phyloP scores from a whole-genome alignment of 2,113 vertebrate species.

The Gallinago undulata region DNA sequence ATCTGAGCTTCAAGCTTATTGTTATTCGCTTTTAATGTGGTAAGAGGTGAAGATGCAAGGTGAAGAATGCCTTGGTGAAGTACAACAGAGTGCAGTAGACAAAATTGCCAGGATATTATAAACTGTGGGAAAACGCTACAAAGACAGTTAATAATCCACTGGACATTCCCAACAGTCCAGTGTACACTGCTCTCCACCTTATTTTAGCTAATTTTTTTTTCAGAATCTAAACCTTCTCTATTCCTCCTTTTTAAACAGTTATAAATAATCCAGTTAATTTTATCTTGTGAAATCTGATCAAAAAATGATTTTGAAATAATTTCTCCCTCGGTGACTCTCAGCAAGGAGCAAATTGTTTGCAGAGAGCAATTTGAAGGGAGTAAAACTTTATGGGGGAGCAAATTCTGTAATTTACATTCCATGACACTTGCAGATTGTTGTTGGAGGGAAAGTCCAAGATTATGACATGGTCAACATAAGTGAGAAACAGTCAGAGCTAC shows the following conservation, averaged over 20 bases:
- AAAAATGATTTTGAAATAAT: background rate
- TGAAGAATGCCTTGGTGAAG: background rate
- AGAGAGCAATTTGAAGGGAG: background rate
- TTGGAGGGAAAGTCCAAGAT: background rate
- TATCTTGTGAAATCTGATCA: background rate
- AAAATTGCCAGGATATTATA: background rate
- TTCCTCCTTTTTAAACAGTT: background rate
- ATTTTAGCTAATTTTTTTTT: background rate
- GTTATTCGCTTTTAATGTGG: background rate
- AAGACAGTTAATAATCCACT: background rate
- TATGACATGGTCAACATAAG: rapidly evolving
- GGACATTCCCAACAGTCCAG: background rate
- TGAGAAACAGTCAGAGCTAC: background rate
- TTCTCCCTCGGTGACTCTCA: background rate
- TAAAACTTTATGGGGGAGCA: background rate
- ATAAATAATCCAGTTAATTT: background rate
- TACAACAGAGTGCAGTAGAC: background rate
- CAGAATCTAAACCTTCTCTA: background rate
- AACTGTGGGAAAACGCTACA: background rate
- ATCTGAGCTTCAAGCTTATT: background rate
- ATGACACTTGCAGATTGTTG: background rate
- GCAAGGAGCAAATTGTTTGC: background rate
- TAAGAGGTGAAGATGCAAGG: background rate
- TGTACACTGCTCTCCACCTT: background rate
- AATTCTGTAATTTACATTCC: background rate